These are phyloP conservation scores for Marisa cornuarietis DNA, from an alignment of 1,140 invertebrate genomes.

Conservation along the genomic window DNA sequence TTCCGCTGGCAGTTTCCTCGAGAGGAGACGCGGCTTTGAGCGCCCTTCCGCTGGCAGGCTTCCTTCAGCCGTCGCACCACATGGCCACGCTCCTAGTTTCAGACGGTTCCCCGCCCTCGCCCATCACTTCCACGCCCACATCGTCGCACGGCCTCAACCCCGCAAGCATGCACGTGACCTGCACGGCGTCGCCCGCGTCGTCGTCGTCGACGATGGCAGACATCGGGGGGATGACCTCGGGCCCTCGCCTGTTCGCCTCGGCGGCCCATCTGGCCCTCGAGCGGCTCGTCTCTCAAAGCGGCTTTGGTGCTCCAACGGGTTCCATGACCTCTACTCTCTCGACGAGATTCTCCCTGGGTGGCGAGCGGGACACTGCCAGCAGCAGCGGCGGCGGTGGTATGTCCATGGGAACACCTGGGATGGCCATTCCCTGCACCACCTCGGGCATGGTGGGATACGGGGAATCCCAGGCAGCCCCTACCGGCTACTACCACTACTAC, in stretches of 20 bases:
- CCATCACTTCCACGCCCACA: neutral
- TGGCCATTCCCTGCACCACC: too few species aligned
- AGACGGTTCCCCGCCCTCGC: neutral
- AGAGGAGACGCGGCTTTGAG: neutral
- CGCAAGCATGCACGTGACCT: neutral
- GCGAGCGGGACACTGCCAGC: neutral
- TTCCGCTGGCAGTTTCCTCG: neutral
- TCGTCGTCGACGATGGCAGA: neutral
- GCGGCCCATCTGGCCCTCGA: conserved; percentile 4
- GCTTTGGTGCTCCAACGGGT: neutral
- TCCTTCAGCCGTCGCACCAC: conserved; percentile 12
- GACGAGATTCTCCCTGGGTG: conserved; percentile 3
- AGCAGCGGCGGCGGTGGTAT: neutral
- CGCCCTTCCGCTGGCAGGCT: conserved; percentile 13
- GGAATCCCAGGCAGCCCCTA: neutral
- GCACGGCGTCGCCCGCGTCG: neutral
- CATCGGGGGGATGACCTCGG: neutral
- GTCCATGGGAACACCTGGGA: neutral
- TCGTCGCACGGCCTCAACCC: neutral
- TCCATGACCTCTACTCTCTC: neutral
- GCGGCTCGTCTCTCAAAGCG: neutral
- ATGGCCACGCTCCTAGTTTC: neutral
- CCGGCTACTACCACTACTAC: conserved; percentile 20
- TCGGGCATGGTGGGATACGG: neutral
- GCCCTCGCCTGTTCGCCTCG: conserved; percentile 12